phyloP scores from a whole-genome alignment of 2,113 vertebrate genomes.

The Oreocharis arfaki region DNA sequence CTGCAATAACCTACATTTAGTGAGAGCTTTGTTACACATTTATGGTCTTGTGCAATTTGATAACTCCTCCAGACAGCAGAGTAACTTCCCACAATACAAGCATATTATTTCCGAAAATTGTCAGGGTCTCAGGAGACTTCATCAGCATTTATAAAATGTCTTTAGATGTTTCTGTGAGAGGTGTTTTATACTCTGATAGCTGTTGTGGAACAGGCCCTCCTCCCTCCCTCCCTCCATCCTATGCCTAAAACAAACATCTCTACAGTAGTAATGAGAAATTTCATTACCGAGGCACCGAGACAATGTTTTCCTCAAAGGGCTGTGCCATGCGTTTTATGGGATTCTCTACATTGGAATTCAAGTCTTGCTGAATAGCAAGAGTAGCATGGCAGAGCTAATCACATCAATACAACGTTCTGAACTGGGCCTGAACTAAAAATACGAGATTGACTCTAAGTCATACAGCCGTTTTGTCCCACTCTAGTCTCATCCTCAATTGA shows the following conservation, averaged over 20 bases:
- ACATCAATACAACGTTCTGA: neutral
- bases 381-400: neutral
- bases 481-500: neutral
- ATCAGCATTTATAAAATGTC: neutral
- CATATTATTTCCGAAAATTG: neutral
- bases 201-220: neutral
- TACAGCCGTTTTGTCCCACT: neutral
- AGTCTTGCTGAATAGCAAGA: neutral
- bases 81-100: neutral
- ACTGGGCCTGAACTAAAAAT: neutral
- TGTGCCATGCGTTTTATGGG: rapidly evolving
- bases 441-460: neutral
- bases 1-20: neutral
- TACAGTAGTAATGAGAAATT: neutral
- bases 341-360: rapidly evolving
- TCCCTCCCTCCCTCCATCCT: neutral
- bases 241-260: neutral
- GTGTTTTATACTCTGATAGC: neutral
- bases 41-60: neutral
- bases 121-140: neutral
- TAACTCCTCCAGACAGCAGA: neutral
- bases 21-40: neutral
- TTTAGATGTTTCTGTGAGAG: neutral
- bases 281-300: rapidly evolving
- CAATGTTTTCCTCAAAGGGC: neutral